phyloP scores from a whole-genome alignment of 1,140 invertebrate species.

The Pseudomyrmex concolor region DNA sequence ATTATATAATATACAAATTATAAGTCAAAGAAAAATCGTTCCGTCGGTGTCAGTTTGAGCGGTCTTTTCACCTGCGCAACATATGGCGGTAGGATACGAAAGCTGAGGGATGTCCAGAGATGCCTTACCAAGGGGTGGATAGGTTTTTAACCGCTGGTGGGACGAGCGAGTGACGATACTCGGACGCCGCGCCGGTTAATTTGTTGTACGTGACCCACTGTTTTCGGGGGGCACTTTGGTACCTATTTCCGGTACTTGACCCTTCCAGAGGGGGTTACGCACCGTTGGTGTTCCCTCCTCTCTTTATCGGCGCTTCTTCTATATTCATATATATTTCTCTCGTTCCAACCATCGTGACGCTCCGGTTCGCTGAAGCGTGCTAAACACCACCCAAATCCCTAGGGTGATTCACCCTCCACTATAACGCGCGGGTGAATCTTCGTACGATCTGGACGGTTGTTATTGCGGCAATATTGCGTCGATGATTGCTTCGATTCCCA shows the following conservation, averaged over 20 bases:
- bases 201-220: conserved; percentile 74
- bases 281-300: conserved; percentile 64
- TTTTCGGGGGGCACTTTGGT: conserved; percentile 66
- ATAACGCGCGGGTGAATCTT: conserved; percentile 67
- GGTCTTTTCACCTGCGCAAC: conserved; percentile 76
- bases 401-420: conserved; percentile 73
- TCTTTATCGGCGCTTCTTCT: background rate
- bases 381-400: conserved; percentile 75
- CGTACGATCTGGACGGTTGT: conserved; percentile 38
- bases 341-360: conserved; percentile 12
- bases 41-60: conserved; percentile 51
- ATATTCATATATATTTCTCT: background rate
- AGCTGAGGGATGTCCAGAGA: conserved; percentile 74
- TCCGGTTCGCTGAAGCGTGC: conserved; percentile 63
- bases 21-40: conserved; percentile 25
- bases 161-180: conserved; percentile 60
- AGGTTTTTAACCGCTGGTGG: conserved; percentile 67
- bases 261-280: conserved; percentile 77
- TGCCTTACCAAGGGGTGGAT: conserved; percentile 71
- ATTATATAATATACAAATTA: conserved; percentile 26
- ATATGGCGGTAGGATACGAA: conserved; percentile 72
- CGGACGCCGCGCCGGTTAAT: conserved; percentile 74
- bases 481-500: conserved; percentile 54
- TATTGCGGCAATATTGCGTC: conserved; percentile 26
- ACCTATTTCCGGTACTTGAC: conserved; percentile 79